Evolutionary conservation across 2,888 invertebrate species (phyloP), one percentile per base, ranked within the genome.

Genomic region (Gerris lacustris): DNA sequence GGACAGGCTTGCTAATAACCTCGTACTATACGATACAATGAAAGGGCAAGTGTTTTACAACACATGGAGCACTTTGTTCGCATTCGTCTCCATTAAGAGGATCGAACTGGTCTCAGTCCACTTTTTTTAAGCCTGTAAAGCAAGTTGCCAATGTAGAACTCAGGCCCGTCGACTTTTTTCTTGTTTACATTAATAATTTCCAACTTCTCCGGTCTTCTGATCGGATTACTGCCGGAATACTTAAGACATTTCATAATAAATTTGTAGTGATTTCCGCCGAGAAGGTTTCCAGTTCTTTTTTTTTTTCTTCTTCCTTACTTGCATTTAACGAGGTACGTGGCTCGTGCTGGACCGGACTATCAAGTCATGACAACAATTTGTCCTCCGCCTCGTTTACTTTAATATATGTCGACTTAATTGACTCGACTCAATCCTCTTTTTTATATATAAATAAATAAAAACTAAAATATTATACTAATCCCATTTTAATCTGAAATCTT

Each of bases 121-220:
- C 11, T 31, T 55, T 55, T 55, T 55, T 55, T 55, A 9, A 55
- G 55, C 55, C 55, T 15, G 55, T 55, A 55, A 2, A 55, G 55
- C 55, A 55, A 55, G 55, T 55, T 55, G 31, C 31, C 31, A 31
- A 31, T 31, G 31, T 31, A 31, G 31, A 31, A 31, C 31, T 31
- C 31, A 31, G 31, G 31, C 31, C 31, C 31, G 31, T 55, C 55
- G 9, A 11, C 55, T 15, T 55, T 55, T 55, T 15, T 55, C 15
- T 11, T 55, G 55, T 55, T 55, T 55, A 55, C 55, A 55, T 55
- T 55, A 55, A 55, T 55, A 55, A 55, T 55, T 55, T 55, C 55
- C 55, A 11, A 55, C 55, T 11, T 11, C 9, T 15, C 15, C 55
- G 55, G 9, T 55, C 55, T 55, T 55, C 9, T 55, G 55, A 55